Base-by-base conservation (phyloP, 2,888 invertebrate genomes). In the Eueremaeus valkanovi region DNA sequence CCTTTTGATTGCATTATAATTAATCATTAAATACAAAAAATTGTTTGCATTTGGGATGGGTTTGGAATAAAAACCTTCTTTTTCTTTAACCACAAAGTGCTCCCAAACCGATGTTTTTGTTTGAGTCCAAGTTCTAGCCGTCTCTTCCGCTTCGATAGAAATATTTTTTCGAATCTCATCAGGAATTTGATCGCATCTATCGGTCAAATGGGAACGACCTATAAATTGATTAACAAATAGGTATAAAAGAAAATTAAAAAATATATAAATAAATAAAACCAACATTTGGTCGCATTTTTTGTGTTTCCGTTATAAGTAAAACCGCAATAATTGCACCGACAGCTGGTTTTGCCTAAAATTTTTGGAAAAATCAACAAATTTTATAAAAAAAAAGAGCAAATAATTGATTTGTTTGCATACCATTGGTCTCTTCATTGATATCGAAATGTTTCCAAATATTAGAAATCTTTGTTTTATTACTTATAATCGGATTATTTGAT, bases 261-360 rank as follows among this genome's bases (percentile, higher is more conserved):
- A n/a, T n/a, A n/a, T n/a, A n/a, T n/a, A n/a, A n/a, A n/a, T n/a
- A n/a, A n/a, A n/a, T n/a, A n/a, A n/a, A n/a, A n/a, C n/a, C n/a
- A n/a, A n/a, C 36, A 74, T 51, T 74, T 74, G 45, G 74, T 74
- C 9, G 74, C 74, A 40, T 74, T 74, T 49, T 68, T 74, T 24
- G 58, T 68, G 6, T 61, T 36, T 33, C 63, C 61, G 27, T 36
- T 74, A 36, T 36, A 36, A 11, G 36, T 42, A 29, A 36, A 33
- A 51, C 42, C 21, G 27, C 74, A 74, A 74, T 74, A 74, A 18
- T 68, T 66, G 33, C 74, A 74, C 33, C 24, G 40, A 27, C n/a
- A 66, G 18, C 63, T 51, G 16, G 16, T n/a, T 74, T 74, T 74
- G 27, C 66, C 74, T 73, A n/a, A n/a, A n/a, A n/a, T n/a, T n/a